Evolutionary conservation across 2,888 invertebrate species (phyloP), one percentile per base, ranked within the genome.

Genomic region (Athalia circularis): DNA sequence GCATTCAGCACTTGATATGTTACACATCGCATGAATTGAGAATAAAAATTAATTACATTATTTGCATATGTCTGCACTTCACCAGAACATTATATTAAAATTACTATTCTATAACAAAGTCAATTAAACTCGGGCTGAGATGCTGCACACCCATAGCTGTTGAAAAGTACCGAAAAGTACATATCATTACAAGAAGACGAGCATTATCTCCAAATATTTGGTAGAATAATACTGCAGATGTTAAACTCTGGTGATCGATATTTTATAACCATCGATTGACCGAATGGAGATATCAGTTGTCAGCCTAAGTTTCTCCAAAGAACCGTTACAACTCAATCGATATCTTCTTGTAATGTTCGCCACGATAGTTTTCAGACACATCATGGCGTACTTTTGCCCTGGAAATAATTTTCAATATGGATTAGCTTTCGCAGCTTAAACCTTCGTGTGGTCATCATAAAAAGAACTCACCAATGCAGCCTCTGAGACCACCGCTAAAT

Each of bases 401-500:
- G 64, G 11, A 9, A 45, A 13, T 0, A 15, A 15, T 61, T 29
- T 4, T 15, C 7, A 61, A 61, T 61, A 6, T 29, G 8, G 9
- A 61, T 61, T 4, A 4, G 8, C 8, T 15, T 29, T 8, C 15
- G 29, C 13, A 4, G 8, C 9, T 8, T n/a, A 4, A 61, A 29
- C 61, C 13, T 13, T 9, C 8, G 4, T 13, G 8, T 61, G 61
- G 15, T 13, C 15, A 8, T 8, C 8, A 61, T 5, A 61, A 4
- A 9, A 3, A n/a, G 11, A 0, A 65, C 67, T 67, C 15, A 67
- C 88, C 88, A 13, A 89, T 86, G 76, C 89, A 89, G 79, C 87
- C 88, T 80, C 88, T 84, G 0, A 86, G 85, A 7, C 88, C 88
- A 8, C 86, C 86, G 76, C 88, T 88, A 59, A 88, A 90, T 15